Conservation (phyloP, 2,113 vertebrate species). For the Lucifuga dentata region DNA sequence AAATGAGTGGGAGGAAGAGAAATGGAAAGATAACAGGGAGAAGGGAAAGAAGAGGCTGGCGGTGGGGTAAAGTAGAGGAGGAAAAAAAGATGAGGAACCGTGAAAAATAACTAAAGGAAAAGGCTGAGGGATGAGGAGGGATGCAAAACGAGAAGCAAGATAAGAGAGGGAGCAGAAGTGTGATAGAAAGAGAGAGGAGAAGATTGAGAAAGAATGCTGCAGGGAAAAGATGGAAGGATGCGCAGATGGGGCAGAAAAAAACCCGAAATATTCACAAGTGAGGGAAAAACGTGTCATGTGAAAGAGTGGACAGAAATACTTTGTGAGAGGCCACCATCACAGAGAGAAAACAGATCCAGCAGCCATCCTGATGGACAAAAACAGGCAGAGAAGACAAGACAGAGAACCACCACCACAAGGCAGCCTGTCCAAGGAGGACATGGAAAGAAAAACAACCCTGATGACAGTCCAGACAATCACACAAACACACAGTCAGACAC, state of each 20-base stretch:
- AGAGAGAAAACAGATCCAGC: constrained; percentile 13
- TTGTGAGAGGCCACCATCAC: constrained; percentile 18
- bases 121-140: constrained; percentile 6
- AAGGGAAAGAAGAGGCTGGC: constrained; percentile 11
- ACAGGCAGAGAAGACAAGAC: too few species aligned
- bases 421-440: constrained; percentile 22
- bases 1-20: constrained; percentile 20
- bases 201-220: constrained; percentile 56
- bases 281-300: constrained; percentile 14
- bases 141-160: constrained; percentile 20
- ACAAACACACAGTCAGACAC: constrained; percentile 3
- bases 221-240: constrained; percentile 20
- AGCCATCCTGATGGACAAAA: constrained; percentile 21
- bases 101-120: constrained; percentile 5
- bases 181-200: constrained; percentile 22
- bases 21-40: constrained; percentile 13
- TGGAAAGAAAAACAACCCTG: constrained; percentile 30
- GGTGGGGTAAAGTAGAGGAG: not conserved
- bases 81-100: not conserved
- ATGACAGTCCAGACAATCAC: constrained; percentile 34
- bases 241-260: constrained; percentile 6
- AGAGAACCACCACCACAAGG: constrained; percentile 22
- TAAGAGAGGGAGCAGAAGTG: constrained; percentile 17
- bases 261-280: constrained; percentile 35
- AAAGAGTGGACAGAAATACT: constrained; percentile 31